Evolutionary conservation across 2,113 vertebrate genomes (phyloP), one percentile per base, ranked within the genome.

Genomic region (Ceyx melanurus): DNA sequence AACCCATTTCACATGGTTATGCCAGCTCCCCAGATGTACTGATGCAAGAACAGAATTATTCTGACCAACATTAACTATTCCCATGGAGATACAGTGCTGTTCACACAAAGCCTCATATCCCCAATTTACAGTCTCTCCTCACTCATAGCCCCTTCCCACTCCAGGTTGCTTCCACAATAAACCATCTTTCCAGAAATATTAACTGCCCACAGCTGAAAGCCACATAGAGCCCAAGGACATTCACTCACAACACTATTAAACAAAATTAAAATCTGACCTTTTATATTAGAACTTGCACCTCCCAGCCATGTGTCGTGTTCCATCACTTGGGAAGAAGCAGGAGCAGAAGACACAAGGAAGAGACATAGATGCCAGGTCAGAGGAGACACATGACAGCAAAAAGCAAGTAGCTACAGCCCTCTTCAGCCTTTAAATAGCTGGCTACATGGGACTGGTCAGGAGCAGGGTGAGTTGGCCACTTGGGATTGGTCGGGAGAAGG

Each of bases 341-440:
- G 9, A 10, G 23, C 65, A 84, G 82, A 48, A 66, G 45, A n/a
- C 10, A 61, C 4, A 56, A 72, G 5, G 6, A 50, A 45, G 15
- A 26, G 10, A 15, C 1, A 4, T 2, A 43, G 12, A 13, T 8
- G 8, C 3, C 17, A 37, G 46, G 6, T 5, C 29, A 71, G 7
- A 40, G 2, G 4, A 70, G 8, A 9, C 6, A 50, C 9, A 40
- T 26, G 11, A 12, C 12, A 35, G 1, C 6, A 58, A 33, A 58
- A 2, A 1, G 4, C 19, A 51, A 3, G 1, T 0, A 0, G 0
- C 2, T 1, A 1, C 0, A 0, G 1, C 9, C 6, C 11, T 51
- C 68, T 50, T 20, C 15, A 90, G 22, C 48, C 61, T 67, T 86
- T 88, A 65, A 19, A 82, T 65, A 68, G 53, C 28, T 56, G 73